Percentiles rank a stretch among this genome's conserved stretches.
Conservation (phyloP, 2,888 invertebrate species). For the Parasteatoda lunata region DNA sequence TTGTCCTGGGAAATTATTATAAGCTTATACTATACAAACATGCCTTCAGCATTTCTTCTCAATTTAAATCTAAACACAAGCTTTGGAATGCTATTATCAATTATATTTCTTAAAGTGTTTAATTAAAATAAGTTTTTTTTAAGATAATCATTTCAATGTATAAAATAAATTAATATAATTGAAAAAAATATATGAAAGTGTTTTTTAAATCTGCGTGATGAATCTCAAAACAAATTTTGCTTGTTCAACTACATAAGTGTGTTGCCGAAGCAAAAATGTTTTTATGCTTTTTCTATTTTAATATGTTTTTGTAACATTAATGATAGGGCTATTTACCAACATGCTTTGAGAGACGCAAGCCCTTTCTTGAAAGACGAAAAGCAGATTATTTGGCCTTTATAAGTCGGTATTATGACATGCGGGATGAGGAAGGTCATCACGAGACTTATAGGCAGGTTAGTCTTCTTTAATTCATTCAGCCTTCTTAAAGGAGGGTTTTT, state of each 20-base stretch:
- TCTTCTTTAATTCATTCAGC: not conserved
- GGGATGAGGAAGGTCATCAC: conserved; percentile 88
- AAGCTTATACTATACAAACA: no score
- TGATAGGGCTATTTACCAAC: conserved; percentile 93
- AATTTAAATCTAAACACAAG: no score
- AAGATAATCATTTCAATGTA: not conserved
- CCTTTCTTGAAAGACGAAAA: conserved; percentile 91
- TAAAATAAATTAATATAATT: no score
- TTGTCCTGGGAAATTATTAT: no score
- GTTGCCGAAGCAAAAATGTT: no score
- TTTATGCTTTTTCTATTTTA: not conserved
- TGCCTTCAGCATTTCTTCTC: no score
- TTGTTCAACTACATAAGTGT: no score
- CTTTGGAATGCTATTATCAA: not conserved
- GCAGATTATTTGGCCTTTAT: conserved; percentile 97
- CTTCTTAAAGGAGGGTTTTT: no score
- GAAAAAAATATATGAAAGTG: no score
- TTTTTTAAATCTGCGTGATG: no score
- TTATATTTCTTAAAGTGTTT: not conserved
- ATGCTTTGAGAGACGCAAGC: conserved; percentile 88
- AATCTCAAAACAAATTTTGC: no score
- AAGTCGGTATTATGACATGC: conserved; percentile 95
- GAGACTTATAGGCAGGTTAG: conserved; percentile 91
- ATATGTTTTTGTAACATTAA: conserved; percentile 43
- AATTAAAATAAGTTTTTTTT: not conserved